phyloP scores from a whole-genome alignment of 2,113 vertebrate genomes.

The Scytalopus superciliaris region DNA sequence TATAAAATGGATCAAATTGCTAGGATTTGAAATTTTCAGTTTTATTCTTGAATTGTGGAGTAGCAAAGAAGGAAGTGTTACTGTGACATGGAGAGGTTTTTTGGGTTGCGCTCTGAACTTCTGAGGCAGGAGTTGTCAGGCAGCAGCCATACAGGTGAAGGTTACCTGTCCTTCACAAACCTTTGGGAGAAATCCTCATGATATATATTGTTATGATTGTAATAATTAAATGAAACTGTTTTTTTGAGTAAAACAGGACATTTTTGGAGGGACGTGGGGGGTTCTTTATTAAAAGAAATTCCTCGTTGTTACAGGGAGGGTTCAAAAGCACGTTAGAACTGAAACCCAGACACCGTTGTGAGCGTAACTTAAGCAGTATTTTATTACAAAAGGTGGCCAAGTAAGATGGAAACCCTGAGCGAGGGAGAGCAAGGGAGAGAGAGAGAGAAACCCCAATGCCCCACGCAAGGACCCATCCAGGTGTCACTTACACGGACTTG shows the following conservation, averaged over 20 bases:
- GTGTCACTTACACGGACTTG: too few relatives aligned
- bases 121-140: not conserved
- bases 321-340: too few relatives aligned
- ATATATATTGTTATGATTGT: not conserved
- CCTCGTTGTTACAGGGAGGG: too few relatives aligned
- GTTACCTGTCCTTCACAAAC: not conserved
- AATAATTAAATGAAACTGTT: not conserved
- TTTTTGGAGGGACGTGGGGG: rapidly evolving
- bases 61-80: rapidly evolving
- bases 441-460: too few relatives aligned
- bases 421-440: too few relatives aligned
- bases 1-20: not conserved
- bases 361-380: too few relatives aligned
- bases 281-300: not conserved
- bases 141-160: not conserved
- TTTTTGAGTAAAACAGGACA: not conserved
- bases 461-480: too few relatives aligned
- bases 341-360: too few relatives aligned
- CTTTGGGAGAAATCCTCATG: not conserved
- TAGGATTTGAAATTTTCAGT: not conserved
- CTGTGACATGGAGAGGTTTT: not conserved
- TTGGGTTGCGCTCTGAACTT: not conserved
- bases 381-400: too few relatives aligned
- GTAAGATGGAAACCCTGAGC: too few relatives aligned
- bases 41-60: not conserved